These are phyloP conservation scores for Neria commutata DNA, from an alignment of 2,888 invertebrate species.

Conservation along the genomic window DNA sequence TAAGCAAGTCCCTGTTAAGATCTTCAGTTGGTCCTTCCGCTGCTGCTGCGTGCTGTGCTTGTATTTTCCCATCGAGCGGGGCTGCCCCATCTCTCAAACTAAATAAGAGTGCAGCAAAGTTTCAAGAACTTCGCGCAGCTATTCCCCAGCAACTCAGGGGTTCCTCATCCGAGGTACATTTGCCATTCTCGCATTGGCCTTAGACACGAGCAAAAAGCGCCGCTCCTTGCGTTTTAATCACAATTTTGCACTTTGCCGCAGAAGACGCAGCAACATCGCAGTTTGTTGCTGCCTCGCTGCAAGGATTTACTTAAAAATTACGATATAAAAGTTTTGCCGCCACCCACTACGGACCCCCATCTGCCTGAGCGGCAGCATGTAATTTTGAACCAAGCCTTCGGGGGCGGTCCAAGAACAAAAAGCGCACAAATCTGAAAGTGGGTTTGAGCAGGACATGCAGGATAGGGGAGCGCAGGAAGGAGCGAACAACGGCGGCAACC, in stretches of 20 bases:
- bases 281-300: not conserved
- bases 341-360: not conserved
- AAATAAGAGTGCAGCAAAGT: not conserved
- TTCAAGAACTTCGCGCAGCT: not conserved
- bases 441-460: not conserved
- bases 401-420: not conserved
- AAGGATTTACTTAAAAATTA: constrained; percentile 1
- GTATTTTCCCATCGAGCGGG: too few species aligned
- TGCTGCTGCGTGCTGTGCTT: too few species aligned
- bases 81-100: not conserved
- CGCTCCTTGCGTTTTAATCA: not conserved
- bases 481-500: not conserved
- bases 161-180: not conserved
- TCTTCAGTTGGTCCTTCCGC: too few species aligned
- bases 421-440: not conserved
- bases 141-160: not conserved
- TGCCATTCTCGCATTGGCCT: not conserved
- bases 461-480: not conserved
- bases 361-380: not conserved
- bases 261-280: not conserved
- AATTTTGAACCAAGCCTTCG: constrained; percentile 1
- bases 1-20: too few species aligned
- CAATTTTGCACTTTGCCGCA: not conserved
- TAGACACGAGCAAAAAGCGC: not conserved
- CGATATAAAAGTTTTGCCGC: not conserved